These are phyloP conservation scores for Peucedramus taeniatus DNA, from an alignment of 2,113 vertebrate genomes.

Conservation along the genomic window DNA sequence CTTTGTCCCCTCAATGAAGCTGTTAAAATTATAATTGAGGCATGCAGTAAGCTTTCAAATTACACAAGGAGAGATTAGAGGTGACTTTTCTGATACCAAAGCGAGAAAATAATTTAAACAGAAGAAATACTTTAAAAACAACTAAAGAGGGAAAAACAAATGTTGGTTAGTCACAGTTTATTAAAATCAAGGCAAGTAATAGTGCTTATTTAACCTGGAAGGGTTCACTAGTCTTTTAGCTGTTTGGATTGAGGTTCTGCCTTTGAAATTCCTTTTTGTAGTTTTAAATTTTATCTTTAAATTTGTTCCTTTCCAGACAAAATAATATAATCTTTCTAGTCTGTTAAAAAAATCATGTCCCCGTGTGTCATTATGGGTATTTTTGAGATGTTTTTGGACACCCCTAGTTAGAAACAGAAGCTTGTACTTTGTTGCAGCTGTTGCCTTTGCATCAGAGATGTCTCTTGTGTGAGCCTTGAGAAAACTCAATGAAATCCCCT, in stretches of 20 bases:
- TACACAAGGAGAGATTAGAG: background rate
- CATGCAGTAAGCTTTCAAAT: background rate
- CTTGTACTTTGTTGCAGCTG: background rate
- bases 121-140: background rate
- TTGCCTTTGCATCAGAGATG: background rate
- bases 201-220: background rate
- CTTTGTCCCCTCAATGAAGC: background rate
- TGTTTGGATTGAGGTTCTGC: background rate
- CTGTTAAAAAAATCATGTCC: background rate
- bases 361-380: rapidly evolving
- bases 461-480: background rate
- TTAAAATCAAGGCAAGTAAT: background rate
- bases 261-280: background rate
- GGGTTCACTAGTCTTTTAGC: background rate
- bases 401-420: background rate
- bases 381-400: background rate
- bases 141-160: background rate
- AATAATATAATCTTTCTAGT: background rate
- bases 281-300: background rate
- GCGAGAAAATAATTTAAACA: background rate
- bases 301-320: background rate
- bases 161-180: background rate
- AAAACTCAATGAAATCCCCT: background rate
- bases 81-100: background rate
- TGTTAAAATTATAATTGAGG: background rate